phyloP scores from a whole-genome alignment of 2,113 vertebrate species.

The Callopanchax toddi region DNA sequence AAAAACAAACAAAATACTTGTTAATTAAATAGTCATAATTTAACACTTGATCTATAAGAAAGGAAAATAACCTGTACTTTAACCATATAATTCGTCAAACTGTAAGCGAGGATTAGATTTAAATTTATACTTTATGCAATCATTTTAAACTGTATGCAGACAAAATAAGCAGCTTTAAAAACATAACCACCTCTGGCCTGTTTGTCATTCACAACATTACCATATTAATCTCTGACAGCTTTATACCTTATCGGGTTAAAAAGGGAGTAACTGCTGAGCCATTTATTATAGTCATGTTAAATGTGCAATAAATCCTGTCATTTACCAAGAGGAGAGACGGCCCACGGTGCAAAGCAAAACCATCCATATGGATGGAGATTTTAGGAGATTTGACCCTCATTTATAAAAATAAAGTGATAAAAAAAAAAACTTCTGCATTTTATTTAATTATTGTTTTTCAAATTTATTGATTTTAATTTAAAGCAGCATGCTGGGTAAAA shows the following conservation, averaged over 20 bases:
- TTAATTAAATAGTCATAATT: no score
- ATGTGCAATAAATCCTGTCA: slow-evolving; percentile 81
- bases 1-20: no score
- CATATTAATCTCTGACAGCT: slow-evolving; percentile 76
- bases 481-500: slow-evolving; percentile 25
- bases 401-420: no score
- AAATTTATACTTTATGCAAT: neutral
- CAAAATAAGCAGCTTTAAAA: slow-evolving; percentile 21
- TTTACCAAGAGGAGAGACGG: slow-evolving; percentile 61
- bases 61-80: no score
- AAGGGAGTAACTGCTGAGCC: slow-evolving; percentile 71
- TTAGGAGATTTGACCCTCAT: slow-evolving; percentile 8
- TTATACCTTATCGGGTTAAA: slow-evolving; percentile 73
- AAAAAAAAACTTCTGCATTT: no score
- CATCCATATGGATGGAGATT: slow-evolving; percentile 63
- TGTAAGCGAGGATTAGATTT: neutral
- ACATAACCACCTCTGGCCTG: slow-evolving; percentile 46
- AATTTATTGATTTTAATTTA: neutral
- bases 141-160: neutral
- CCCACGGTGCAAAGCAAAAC: slow-evolving; percentile 63
- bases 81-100: no score
- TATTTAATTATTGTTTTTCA: no score
- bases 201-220: slow-evolving; percentile 71
- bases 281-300: slow-evolving; percentile 78
- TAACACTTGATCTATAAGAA: no score